A percentile compares a stretch with the other conserved stretches of the same genome.
phyloP scores from a whole-genome alignment of 2,888 invertebrate genomes.

The Emesis russula region DNA sequence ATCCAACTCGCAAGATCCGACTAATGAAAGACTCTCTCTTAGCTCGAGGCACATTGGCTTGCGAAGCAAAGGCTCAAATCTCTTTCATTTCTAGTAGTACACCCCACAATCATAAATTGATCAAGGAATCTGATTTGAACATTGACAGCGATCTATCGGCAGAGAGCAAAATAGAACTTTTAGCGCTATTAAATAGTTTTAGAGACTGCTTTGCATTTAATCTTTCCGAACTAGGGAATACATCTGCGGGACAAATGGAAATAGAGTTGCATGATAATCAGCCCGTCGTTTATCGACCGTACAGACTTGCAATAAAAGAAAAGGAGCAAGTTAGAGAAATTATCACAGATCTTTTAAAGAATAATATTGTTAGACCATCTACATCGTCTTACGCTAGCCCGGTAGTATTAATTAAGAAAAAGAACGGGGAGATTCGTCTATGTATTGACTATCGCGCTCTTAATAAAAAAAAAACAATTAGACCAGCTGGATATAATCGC shows the following conservation, averaged over 20 bases:
- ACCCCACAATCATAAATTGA: no score
- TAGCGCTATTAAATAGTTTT: background rate
- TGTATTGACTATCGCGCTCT: constrained; percentile 31
- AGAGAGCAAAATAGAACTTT: background rate
- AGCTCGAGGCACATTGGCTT: no score
- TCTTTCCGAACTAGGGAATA: background rate
- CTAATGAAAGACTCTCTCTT: no score
- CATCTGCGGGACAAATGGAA: background rate
- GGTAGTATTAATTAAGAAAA: constrained; percentile 35
- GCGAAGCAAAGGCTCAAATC: no score
- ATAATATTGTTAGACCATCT: constrained; percentile 20
- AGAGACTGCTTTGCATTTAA: background rate
- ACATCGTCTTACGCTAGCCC: constrained; percentile 34
- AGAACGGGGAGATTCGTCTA: constrained; percentile 10
- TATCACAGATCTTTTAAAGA: constrained; percentile 20
- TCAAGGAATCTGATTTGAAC: background rate
- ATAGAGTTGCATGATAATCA: background rate
- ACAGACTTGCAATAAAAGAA: constrained; percentile 4
- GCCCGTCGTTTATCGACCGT: constrained; percentile 23
- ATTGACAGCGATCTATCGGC: background rate
- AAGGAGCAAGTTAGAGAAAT: constrained; percentile 27
- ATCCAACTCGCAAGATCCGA: no score
- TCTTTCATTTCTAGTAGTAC: no score
- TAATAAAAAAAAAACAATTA: constrained; percentile 17
- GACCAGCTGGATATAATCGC: constrained; percentile 47